Evolutionary conservation across 1,140 invertebrate genomes (phyloP).

Genomic region (Aphis craccivora): DNA sequence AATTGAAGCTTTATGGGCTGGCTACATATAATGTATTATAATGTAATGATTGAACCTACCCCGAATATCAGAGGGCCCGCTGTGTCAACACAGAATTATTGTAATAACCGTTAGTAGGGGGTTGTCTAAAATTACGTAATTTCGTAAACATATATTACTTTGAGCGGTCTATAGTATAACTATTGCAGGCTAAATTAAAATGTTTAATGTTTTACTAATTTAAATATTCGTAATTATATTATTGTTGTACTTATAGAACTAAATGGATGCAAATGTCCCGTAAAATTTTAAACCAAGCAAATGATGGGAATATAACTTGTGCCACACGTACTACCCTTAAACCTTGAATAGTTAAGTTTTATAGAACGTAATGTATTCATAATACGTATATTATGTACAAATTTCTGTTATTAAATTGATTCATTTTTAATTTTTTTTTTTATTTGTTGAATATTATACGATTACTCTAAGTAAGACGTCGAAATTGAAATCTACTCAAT

Average conservation of each 20-base stretch:
- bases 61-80: neutral
- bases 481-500: too few species aligned
- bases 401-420: too few species aligned
- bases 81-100: neutral
- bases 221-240: too few species aligned
- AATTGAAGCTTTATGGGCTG: slow-evolving; percentile 30
- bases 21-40: neutral
- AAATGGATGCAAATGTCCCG: too few species aligned
- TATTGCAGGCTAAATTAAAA: neutral
- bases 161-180: neutral
- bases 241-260: too few species aligned
- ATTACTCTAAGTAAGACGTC: too few species aligned
- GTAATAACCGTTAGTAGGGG: neutral
- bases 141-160: neutral
- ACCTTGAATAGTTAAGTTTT: too few species aligned
- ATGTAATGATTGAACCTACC: neutral
- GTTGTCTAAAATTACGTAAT: neutral
- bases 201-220: neutral
- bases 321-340: neutral
- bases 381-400: too few species aligned
- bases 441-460: too few species aligned
- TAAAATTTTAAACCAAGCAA: too few species aligned
- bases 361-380: too few species aligned
- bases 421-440: too few species aligned
- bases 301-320: neutral